These are phyloP conservation scores for Agonum fuliginosum DNA, from an alignment of 2,888 invertebrate genomes.

Conservation along the genomic window DNA sequence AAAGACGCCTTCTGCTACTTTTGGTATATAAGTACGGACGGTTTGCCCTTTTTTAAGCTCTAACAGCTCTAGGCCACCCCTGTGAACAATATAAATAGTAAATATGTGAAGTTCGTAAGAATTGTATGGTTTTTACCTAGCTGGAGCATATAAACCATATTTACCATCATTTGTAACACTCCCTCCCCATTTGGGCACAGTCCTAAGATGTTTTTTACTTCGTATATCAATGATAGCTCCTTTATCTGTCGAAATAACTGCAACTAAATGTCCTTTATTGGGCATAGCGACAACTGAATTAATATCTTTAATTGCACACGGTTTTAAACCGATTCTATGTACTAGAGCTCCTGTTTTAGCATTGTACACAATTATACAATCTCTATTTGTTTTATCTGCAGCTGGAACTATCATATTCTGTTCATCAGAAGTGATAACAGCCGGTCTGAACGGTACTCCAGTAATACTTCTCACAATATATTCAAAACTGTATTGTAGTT, in stretches of 20 bases:
- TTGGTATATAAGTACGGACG: constrained; percentile 92
- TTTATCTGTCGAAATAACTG: constrained; percentile 92
- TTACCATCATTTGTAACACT: constrained; percentile 91
- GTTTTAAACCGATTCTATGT: constrained; percentile 73
- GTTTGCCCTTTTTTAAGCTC: constrained; percentile 93
- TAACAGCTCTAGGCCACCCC: constrained; percentile 94
- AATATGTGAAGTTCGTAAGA: background rate
- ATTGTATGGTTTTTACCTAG: constrained; percentile 72
- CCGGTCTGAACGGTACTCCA: constrained; percentile 82
- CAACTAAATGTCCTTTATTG: constrained; percentile 89
- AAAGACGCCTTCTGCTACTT: constrained; percentile 97
- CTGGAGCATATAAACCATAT: constrained; percentile 93
- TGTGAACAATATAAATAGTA: constrained; percentile 66
- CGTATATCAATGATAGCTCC: constrained; percentile 93
- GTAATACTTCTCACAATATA: constrained; percentile 84
- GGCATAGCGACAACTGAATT: constrained; percentile 86
- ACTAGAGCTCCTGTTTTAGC: constrained; percentile 83
- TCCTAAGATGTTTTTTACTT: constrained; percentile 89
- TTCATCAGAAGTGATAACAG: constrained; percentile 89
- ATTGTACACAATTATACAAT: constrained; percentile 89
- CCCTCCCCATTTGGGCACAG: constrained; percentile 94
- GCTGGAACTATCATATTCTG: constrained; percentile 86
- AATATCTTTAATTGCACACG: constrained; percentile 81
- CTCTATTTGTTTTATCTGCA: constrained; percentile 87
- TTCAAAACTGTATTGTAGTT: constrained; percentile 86